These are phyloP conservation scores for Notothenia coriiceps DNA, from an alignment of 2,113 vertebrate species.

Conservation along the genomic window DNA sequence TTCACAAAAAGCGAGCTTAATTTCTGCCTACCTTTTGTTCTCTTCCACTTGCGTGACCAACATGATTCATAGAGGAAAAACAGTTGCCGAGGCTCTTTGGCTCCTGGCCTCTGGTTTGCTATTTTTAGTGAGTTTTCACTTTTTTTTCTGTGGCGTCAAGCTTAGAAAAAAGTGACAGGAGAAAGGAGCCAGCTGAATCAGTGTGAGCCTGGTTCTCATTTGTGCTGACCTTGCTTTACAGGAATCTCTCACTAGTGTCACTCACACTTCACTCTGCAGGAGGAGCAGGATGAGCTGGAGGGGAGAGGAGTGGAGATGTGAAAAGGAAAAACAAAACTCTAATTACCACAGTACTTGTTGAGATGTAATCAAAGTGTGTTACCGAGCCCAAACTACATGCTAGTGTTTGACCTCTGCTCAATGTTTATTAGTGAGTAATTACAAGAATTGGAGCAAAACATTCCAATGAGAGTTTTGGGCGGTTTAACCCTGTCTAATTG, in stretches of 20 bases:
- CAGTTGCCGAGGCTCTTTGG: conserved; percentile 52
- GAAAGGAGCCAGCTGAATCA: conserved; percentile 74
- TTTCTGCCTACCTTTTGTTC: background rate
- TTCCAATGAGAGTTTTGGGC: conserved; percentile 29
- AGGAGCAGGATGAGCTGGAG: conserved; percentile 3
- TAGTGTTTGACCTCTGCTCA: conserved; percentile 38
- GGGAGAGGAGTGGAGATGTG: background rate
- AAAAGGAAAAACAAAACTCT: background rate
- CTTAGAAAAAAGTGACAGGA: conserved; percentile 70
- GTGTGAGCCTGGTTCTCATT: conserved; percentile 76
- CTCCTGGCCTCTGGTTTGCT: conserved; percentile 58
- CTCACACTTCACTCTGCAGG: conserved; percentile 43
- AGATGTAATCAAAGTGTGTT: conserved; percentile 1
- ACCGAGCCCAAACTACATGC: conserved; percentile 7
- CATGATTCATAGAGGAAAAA: conserved; percentile 55
- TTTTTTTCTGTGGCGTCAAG: conserved; percentile 51
- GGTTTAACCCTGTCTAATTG: conserved; percentile 35
- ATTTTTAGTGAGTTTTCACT: conserved; percentile 72
- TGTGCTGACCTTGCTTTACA: conserved; percentile 67
- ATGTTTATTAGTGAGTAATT: conserved; percentile 52
- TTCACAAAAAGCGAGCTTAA: background rate
- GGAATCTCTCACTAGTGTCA: conserved; percentile 62
- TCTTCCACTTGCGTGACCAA: conserved; percentile 51
- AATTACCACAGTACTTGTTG: background rate
- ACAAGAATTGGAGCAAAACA: conserved; percentile 17